These are phyloP conservation scores for Tubiluchus corallicola DNA, from an alignment of 2,888 invertebrate species.

Conservation along the genomic window DNA sequence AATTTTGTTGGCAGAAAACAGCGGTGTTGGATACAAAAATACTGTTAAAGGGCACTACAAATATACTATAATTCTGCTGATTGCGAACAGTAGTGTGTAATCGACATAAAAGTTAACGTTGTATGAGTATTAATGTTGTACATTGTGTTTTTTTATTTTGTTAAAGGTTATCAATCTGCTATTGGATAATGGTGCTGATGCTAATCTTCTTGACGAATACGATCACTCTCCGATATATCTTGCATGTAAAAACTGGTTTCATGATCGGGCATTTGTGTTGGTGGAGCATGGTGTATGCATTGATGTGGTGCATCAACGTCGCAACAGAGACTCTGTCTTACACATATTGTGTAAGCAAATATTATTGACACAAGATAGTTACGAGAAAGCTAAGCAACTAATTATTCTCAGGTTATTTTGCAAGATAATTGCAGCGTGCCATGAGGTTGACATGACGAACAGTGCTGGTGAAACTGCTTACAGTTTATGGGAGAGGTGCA, in stretches of 20 bases:
- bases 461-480: background rate
- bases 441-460: constrained; percentile 1
- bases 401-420: background rate
- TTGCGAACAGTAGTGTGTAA: too few relatives aligned
- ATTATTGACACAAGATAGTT: too few relatives aligned
- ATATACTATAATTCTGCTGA: too few relatives aligned
- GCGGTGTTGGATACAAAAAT: too few relatives aligned
- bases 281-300: background rate
- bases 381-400: background rate
- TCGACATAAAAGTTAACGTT: too few relatives aligned
- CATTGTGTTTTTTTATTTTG: too few relatives aligned
- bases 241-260: background rate
- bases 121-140: too few relatives aligned
- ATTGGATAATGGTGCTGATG: background rate
- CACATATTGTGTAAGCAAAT: background rate
- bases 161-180: too few relatives aligned
- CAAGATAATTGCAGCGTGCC: background rate
- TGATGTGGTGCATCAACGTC: too few relatives aligned
- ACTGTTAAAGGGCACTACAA: too few relatives aligned
- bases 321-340: constrained; percentile 1
- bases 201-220: background rate
- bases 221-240: background rate
- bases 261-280: background rate
- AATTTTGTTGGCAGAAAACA: too few relatives aligned
- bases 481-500: background rate